Evolutionary conservation across 2,113 vertebrate species (phyloP), one percentile per base, ranked within the genome.

Genomic region (Sisor rabdophorus): DNA sequence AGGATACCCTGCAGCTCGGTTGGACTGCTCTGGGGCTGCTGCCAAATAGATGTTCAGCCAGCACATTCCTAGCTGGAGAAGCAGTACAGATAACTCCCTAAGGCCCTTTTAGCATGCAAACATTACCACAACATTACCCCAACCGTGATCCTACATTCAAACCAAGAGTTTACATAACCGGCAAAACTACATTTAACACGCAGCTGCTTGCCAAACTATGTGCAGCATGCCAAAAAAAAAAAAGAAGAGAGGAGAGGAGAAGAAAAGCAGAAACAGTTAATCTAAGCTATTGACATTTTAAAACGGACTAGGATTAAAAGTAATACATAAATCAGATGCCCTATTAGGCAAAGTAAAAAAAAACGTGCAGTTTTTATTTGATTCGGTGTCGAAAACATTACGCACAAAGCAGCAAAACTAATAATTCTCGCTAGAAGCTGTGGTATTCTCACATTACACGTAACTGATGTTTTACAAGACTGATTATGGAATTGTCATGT

Each of bases 31-130:
- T 86, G 72, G 89, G 89, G 77, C 61, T 13, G 44, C 50, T 63
- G 85, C 90, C 90, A 92, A 84, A 75, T 78, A 70, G 77, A 88
- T 90, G 89, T 90, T 89, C 87, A 86, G 85, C 88, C 89, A 90
- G 85, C 80, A 83, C 84, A 90, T 89, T 92, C 86, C 85, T 88
- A 77, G 77, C 67, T 80, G 40, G 79, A 87, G 79, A 68, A 72
- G 78, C 76, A 82, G 71, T 77, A n/a, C 76, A 44, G 76, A 69
- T 71, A 36, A 72, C 44, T 73, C 75, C 73, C 79, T 79, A 52
- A 75, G 87, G 81, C 73, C 74, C 50, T 73, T 61, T 67, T 68
- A 77, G 72, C 59, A 75, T 77, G 79, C 65, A 87, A 88, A 77
- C 73, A 82, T 82, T 75, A 81, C 79, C 71, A 68, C 64, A 80